These are phyloP conservation scores for Semotilus atromaculatus DNA, from an alignment of 2,797 vertebrate genomes.

Conservation along the genomic window DNA sequence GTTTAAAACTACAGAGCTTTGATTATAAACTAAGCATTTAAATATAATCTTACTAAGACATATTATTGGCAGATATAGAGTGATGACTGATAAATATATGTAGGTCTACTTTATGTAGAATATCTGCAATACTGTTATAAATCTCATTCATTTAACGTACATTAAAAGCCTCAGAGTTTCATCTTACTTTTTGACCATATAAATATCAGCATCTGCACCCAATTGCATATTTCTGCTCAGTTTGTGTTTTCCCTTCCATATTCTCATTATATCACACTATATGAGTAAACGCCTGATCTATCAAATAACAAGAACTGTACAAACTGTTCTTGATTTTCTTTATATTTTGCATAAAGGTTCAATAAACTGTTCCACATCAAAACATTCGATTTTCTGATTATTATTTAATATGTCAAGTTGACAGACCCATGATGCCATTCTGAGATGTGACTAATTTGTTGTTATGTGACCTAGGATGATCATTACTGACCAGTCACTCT, in stretches of 20 bases:
- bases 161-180: neutral
- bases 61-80: neutral
- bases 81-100: neutral
- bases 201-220: neutral
- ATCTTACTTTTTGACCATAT: neutral
- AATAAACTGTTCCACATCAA: neutral
- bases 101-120: neutral
- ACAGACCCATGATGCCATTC: neutral
- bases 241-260: neutral
- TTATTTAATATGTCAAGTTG: neutral
- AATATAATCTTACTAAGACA: neutral
- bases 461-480: neutral
- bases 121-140: neutral
- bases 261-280: neutral
- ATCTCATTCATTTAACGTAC: neutral
- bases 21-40: neutral
- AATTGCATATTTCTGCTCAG: neutral
- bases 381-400: neutral
- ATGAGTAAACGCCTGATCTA: neutral
- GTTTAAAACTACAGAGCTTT: neutral
- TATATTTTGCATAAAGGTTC: neutral
- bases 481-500: neutral
- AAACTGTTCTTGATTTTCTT: too few species aligned
- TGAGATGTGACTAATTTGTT: neutral
- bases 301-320: neutral